phyloP scores from a whole-genome alignment of 2,797 vertebrate species.

The Erithacus rubecula region DNA sequence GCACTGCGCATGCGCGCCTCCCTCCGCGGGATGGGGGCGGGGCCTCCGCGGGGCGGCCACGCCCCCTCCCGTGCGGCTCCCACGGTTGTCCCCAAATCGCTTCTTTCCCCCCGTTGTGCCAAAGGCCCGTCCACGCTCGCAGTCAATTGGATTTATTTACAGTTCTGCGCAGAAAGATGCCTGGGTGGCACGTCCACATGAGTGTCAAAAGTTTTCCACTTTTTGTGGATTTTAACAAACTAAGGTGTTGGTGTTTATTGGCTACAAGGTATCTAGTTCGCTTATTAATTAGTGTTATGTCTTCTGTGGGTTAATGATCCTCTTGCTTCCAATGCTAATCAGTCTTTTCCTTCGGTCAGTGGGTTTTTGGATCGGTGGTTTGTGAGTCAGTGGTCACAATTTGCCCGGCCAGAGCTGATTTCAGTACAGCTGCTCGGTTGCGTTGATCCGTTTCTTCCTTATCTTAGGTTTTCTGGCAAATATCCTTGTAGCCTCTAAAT shows the following conservation, averaged over 20 bases:
- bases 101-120: rapidly evolving
- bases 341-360: background rate
- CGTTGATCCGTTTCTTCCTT: background rate
- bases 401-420: background rate
- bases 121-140: background rate
- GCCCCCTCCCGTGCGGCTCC: background rate
- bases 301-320: background rate
- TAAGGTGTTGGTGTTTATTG: background rate
- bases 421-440: background rate
- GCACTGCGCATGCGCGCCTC: slow-evolving; percentile 53
- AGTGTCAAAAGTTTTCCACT: background rate
- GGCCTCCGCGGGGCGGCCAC: rapidly evolving
- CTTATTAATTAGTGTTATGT: background rate
- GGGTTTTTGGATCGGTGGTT: background rate
- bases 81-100: rapidly evolving
- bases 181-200: background rate
- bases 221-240: background rate
- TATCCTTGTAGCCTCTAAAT: background rate
- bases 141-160: background rate
- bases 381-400: background rate
- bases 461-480: background rate
- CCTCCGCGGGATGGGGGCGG: background rate
- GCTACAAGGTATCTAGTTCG: background rate
- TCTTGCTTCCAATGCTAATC: background rate
- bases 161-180: background rate